Conservation (phyloP, 2,113 vertebrate genomes). For the Macquaria ambigua region DNA sequence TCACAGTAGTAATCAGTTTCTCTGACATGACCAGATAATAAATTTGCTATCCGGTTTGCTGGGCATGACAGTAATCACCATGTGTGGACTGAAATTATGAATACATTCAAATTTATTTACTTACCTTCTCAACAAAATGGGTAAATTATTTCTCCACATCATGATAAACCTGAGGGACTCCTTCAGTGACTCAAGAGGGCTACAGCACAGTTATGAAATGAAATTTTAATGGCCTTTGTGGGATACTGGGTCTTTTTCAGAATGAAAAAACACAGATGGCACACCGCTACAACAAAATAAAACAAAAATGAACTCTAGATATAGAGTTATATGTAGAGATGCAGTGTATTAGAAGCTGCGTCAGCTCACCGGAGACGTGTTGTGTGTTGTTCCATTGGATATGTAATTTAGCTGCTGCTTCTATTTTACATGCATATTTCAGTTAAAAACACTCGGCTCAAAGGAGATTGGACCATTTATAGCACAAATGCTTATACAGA, state of each 20-base stretch:
- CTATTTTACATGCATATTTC: no score
- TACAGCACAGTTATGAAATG: not conserved
- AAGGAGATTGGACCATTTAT: conserved; percentile 43
- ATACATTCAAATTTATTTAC: not conserved
- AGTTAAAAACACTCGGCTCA: conserved; percentile 38
- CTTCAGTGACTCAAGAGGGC: not conserved
- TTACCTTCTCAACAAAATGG: not conserved
- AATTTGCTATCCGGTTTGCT: not conserved
- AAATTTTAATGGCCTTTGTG: not conserved
- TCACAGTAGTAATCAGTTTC: not conserved
- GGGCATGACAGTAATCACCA: not conserved
- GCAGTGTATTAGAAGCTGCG: not conserved
- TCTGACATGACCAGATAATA: not conserved
- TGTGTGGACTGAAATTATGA: not conserved
- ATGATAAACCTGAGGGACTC: not conserved
- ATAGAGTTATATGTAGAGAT: not conserved
- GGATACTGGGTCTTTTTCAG: not conserved
- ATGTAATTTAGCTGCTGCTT: conserved; percentile 18
- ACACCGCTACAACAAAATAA: not conserved
- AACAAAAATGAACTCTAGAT: not conserved
- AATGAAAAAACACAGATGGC: not conserved
- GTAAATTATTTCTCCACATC: not conserved
- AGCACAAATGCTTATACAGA: conserved; percentile 30
- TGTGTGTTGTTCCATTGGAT: not conserved
- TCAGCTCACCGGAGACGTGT: not conserved